Evolutionary conservation across 2,797 vertebrate species (phyloP).

Genomic region (Gymnodraco acuticeps): DNA sequence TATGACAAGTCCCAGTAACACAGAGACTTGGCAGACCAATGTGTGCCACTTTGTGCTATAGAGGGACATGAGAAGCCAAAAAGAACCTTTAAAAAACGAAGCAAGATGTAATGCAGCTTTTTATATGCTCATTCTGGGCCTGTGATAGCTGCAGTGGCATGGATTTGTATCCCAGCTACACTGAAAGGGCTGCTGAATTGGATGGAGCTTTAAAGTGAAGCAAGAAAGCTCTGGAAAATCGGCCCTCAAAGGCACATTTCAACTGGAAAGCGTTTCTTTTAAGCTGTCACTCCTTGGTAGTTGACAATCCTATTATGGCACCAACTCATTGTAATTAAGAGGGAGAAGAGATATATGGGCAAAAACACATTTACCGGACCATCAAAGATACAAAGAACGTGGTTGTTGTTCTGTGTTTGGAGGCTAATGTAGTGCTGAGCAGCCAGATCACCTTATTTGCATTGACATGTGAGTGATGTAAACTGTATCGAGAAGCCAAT

Average conservation of each 20-base stretch:
- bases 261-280: slow-evolving; percentile 88
- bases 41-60: slow-evolving; percentile 70
- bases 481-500: slow-evolving; percentile 76
- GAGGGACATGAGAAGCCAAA: slow-evolving; percentile 76
- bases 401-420: slow-evolving; percentile 72
- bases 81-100: slow-evolving; percentile 78
- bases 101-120: slow-evolving; percentile 86
- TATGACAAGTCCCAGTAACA: slow-evolving; percentile 84
- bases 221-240: slow-evolving; percentile 90
- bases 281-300: slow-evolving; percentile 85
- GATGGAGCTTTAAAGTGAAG: slow-evolving; percentile 89
- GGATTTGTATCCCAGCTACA: slow-evolving; percentile 90
- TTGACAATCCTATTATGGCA: slow-evolving; percentile 89
- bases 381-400: slow-evolving; percentile 72
- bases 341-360: slow-evolving; percentile 79
- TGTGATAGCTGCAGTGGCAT: slow-evolving; percentile 85
- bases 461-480: slow-evolving; percentile 82
- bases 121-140: slow-evolving; percentile 85
- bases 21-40: slow-evolving; percentile 82
- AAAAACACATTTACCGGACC: slow-evolving; percentile 75
- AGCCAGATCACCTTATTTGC: slow-evolving; percentile 74
- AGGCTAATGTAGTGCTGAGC: slow-evolving; percentile 64
- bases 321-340: slow-evolving; percentile 88
- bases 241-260: slow-evolving; percentile 88
- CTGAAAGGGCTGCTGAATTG: slow-evolving; percentile 87